A percentile compares a stretch with the other conserved stretches of the same genome.
Conservation (phyloP, 1,140 invertebrate genomes). For the Brachionus asplanchnoidis region DNA sequence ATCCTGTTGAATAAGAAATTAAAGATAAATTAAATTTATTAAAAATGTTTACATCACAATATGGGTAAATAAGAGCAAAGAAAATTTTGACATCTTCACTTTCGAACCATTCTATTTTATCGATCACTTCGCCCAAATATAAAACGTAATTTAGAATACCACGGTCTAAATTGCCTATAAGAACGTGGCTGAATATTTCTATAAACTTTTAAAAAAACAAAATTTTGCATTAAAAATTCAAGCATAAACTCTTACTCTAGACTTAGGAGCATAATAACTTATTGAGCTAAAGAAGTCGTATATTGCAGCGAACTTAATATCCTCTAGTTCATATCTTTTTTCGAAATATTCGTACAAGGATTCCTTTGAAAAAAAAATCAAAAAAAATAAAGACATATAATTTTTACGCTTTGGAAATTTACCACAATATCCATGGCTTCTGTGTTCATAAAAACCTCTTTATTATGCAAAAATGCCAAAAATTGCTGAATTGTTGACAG, state of each 20-base stretch:
- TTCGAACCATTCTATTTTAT: constrained; percentile 39
- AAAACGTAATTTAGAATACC: constrained; percentile 19
- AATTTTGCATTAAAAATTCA: neutral
- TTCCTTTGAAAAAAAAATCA: neutral
- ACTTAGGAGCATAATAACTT: neutral
- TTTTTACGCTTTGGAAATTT: neutral
- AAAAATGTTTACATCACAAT: neutral
- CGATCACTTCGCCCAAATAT: constrained; percentile 15
- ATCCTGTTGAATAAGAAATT: neutral
- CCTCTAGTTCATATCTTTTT: constrained; percentile 9
- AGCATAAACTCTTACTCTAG: neutral
- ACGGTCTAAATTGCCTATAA: constrained; percentile 35
- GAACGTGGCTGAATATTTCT: constrained; percentile 30
- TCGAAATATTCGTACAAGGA: constrained; percentile 38
- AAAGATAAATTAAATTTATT: neutral
- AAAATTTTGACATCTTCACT: constrained; percentile 40
- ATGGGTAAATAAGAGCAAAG: constrained; percentile 20
- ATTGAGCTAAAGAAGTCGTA: constrained; percentile 36
- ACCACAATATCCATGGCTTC: constrained; percentile 28
- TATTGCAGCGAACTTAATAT: constrained; percentile 14
- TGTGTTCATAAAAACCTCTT: neutral
- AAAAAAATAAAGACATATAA: neutral
- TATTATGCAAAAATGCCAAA: constrained; percentile 1
- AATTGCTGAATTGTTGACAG: constrained; percentile 28
- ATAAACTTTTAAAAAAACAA: neutral